Evolutionary conservation across 2,888 invertebrate genomes (phyloP).

Genomic region (Cerceris ruficornis): DNA sequence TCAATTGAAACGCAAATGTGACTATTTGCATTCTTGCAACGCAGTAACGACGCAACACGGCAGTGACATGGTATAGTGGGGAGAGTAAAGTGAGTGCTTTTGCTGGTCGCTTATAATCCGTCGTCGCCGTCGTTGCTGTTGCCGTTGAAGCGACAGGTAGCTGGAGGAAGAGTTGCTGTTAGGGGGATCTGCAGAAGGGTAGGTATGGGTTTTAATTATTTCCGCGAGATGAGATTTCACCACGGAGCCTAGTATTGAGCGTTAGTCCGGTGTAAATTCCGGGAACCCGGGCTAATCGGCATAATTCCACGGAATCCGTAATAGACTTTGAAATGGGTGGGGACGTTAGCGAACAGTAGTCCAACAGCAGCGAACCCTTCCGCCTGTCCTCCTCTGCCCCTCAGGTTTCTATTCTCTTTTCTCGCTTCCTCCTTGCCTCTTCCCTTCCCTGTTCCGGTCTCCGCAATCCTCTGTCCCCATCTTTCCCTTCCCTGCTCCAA

Average conservation of each 20-base stretch:
- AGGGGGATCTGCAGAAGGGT: conserved; percentile 29
- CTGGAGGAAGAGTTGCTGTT: conserved; percentile 38
- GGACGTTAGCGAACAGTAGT: conserved; percentile 56
- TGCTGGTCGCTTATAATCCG: conserved; percentile 51
- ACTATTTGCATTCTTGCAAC: conserved; percentile 28
- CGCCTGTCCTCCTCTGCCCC: conserved; percentile 21
- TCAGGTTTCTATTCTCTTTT: conserved; percentile 1
- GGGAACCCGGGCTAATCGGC: conserved; percentile 72
- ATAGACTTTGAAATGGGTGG: conserved; percentile 70
- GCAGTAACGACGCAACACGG: neutral
- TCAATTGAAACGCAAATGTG: conserved; percentile 1
- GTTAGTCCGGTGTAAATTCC: conserved; percentile 72
- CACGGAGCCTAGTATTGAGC: conserved; percentile 67
- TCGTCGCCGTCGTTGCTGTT: conserved; percentile 14
- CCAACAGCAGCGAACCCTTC: conserved; percentile 47
- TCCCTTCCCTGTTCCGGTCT: conserved; percentile 5
- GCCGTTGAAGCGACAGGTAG: conserved; percentile 59
- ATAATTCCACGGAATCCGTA: conserved; percentile 74
- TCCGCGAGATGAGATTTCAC: conserved; percentile 72
- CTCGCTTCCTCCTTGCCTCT: neutral
- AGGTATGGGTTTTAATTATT: conserved; percentile 73
- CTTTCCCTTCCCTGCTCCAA: conserved; percentile 17
- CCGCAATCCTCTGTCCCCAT: conserved; percentile 16
- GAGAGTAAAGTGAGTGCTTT: conserved; percentile 8
- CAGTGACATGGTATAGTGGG: neutral